Evolutionary conservation across 64 coral and sea anemone species (phyloP), one percentile per base, ranked within the genome.

Genomic region (Porites lutea): DNA sequence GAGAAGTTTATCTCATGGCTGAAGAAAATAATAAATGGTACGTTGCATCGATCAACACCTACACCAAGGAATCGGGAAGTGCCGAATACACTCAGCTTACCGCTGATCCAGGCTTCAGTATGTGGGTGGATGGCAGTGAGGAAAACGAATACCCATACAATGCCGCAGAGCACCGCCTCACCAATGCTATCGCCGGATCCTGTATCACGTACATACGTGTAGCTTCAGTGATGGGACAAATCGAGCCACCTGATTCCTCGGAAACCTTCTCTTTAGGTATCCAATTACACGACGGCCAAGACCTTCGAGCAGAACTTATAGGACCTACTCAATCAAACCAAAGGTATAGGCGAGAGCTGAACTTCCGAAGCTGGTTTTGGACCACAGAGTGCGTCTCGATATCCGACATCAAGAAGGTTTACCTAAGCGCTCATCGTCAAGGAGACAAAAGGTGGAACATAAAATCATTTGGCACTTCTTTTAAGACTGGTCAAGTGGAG

Each of bases 381-480:
- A 6, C 79, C 47, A 63, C 13, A 47, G 22, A 62, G 79, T 82
- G 79, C 79, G 79, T 82, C 3, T 82, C 57, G 58, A 14, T 65
- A 63, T 82, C 79, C 8, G 23, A 82, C 27, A 63, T 82, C 2
- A 63, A 63, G 59, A 59, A 82, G 18, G 19, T 48, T 63, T 59
- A 27, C 89, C 87, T 55, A 94, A 15, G 4, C 48, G 37, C 59
- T 80, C 77, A 8, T 20, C 59, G 37, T 90, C 79, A 72, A 52
- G 50, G 62, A 73, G 22, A 52, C 48, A 19, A n/a, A 58, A 71
- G 11, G 54, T 49, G 47, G 93, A 65, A 53, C 48, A 90, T 22
- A 94, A 74, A 65, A 90, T 94, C 66, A 20, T 85, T 67, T 76
- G 71, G 19, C 87, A 88, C 23, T 16, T 82, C 79, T 82, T 55